phyloP scores from a whole-genome alignment of 2,113 vertebrate species.

The Pelecanoides urinatrix region DNA sequence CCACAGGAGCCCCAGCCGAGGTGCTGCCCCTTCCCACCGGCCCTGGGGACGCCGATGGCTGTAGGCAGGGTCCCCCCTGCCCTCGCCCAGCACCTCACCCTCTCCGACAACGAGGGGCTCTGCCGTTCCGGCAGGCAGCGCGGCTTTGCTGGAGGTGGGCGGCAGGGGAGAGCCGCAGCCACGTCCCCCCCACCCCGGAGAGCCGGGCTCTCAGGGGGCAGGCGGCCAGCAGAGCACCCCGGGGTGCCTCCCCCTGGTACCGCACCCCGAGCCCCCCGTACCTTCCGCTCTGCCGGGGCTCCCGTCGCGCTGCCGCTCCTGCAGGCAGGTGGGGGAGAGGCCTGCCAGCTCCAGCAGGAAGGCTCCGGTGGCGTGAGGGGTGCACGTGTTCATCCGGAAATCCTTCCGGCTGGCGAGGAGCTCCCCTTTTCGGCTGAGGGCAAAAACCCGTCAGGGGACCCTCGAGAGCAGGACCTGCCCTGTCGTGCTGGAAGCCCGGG shows the following conservation, averaged over 20 bases:
- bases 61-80: too few species aligned
- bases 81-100: background rate
- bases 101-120: background rate
- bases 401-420: constrained; percentile 86
- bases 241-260: background rate
- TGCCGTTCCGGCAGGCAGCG: background rate
- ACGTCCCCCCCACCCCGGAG: background rate
- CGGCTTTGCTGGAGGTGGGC: background rate
- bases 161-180: background rate
- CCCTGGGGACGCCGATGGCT: background rate
- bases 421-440: constrained; percentile 81
- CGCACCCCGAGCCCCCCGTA: background rate
- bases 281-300: background rate
- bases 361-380: constrained; percentile 68
- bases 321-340: background rate
- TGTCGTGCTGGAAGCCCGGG: rapidly evolving
- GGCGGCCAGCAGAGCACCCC: background rate
- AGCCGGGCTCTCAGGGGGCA: background rate
- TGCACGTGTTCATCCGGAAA: constrained; percentile 84
- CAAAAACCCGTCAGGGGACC: rapidly evolving
- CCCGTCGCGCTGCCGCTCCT: background rate
- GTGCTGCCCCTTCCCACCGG: background rate
- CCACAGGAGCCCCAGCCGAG: background rate
- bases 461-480: background rate
- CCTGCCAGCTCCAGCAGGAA: constrained; percentile 75